A percentile compares a stretch with the other conserved stretches of the same genome.
Conservation (phyloP, 2,113 vertebrate genomes). For the Aegotheles bennettii region DNA sequence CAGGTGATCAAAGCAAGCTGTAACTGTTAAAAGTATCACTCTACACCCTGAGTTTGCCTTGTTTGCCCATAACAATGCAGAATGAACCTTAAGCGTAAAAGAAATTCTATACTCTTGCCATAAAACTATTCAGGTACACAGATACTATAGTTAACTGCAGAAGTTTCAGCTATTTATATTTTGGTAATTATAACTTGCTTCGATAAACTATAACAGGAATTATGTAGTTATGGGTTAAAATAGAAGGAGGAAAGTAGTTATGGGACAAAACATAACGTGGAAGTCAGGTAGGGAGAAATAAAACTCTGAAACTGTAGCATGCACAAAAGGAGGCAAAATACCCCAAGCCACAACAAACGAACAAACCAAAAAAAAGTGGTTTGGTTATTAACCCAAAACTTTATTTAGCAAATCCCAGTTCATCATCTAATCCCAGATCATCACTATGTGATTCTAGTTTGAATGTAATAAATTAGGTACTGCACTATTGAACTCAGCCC, state of each 20-base stretch:
- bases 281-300: background rate
- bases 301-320: background rate
- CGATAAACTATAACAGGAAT: background rate
- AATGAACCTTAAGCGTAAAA: background rate
- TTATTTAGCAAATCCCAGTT: background rate
- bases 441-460: background rate
- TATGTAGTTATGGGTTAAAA: background rate
- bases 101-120: background rate
- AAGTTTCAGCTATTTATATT: background rate
- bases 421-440: too few species aligned
- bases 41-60: background rate
- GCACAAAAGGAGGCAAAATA: background rate
- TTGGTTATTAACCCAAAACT: background rate
- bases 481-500: background rate
- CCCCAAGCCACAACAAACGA: too few species aligned
- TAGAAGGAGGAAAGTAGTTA: background rate
- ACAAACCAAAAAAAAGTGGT: too few species aligned
- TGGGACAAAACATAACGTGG: background rate
- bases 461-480: background rate
- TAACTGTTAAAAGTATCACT: background rate
- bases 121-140: background rate
- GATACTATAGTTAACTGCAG: background rate
- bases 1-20: background rate
- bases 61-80: background rate
- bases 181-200: background rate